Evolutionary conservation across 2,888 invertebrate genomes (phyloP), one percentile per base, ranked within the genome.

Genomic region (Eupithecia subumbrata): DNA sequence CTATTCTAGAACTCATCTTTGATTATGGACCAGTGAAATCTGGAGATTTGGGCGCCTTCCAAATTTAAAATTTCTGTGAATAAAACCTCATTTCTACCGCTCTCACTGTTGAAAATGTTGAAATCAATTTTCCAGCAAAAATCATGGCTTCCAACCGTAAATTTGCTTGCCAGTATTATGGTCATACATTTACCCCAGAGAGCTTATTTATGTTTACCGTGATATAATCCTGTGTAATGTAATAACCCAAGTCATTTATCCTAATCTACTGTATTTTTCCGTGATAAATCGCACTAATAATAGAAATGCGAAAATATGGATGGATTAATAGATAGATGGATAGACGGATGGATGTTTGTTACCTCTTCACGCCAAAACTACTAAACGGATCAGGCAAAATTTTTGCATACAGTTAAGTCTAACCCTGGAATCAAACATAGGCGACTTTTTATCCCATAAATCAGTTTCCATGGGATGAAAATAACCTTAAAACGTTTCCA

Each of bases 11-110:
- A 68, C 22, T 43, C 68, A 40, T 68, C 43, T 45, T 64, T 40
- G 68, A 68, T 22, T 68, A 68, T 22, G 25, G 14, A 43, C 68
- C 22, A 25, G 43, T 64, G 64, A 34, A 34, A 25, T 45, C 43
- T 37, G 14, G n/a, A 25, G 68, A 68, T 45, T 68, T 68, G 68
- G 68, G 14, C 68, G 68, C 7, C 68, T 12, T 68, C 68, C 68
- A 68, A 68, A n/a, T 68, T 68, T 45, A 45, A 16, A 68, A 40
- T 68, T 43, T 22, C 22, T 8, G n/a, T 45, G 43, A 68, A 16
- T 68, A 68, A 68, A 68, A 68, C 43, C 68, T 68, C 68, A 68
- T 68, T 68, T 22, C 25, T 68, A 22, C 22, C 40, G 40, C 2
- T 12, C 68, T 43, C 14, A 18, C 40, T n/a, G 12, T 45, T 18